Conservation (phyloP, 2,797 vertebrate species). For the Lacerta agilis region DNA sequence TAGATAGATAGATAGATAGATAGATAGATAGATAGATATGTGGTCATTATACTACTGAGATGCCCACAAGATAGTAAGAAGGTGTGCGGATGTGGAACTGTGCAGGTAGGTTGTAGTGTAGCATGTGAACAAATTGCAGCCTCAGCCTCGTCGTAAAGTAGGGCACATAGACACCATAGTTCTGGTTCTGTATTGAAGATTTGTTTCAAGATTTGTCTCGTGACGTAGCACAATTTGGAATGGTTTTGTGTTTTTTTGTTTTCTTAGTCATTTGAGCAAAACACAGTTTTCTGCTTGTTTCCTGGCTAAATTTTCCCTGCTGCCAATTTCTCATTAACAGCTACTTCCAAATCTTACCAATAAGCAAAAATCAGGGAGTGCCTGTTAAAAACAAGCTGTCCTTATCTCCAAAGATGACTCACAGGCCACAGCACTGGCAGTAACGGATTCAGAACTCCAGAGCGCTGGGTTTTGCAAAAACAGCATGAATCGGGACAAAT, state of each 20-base stretch:
- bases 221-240: not conserved
- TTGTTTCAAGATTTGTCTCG: not conserved
- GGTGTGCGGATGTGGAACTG: no score
- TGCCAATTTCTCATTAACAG: not conserved
- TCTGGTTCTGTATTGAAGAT: not conserved
- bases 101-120: no score
- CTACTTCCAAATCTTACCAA: not conserved
- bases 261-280: not conserved
- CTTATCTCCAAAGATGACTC: not conserved
- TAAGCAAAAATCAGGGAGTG: not conserved
- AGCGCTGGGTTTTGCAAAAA: not conserved
- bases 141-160: no score
- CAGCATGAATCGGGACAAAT: not conserved
- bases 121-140: no score
- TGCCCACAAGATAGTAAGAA: no score
- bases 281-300: not conserved
- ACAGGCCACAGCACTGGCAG: not conserved
- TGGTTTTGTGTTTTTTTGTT: not conserved
- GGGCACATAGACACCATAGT: no score
- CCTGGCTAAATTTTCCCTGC: not conserved
- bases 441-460: not conserved
- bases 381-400: not conserved
- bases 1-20: no score
- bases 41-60: no score
- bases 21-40: no score